phyloP scores from a whole-genome alignment of 2,888 invertebrate genomes.

The Anagyrus pseudococci region DNA sequence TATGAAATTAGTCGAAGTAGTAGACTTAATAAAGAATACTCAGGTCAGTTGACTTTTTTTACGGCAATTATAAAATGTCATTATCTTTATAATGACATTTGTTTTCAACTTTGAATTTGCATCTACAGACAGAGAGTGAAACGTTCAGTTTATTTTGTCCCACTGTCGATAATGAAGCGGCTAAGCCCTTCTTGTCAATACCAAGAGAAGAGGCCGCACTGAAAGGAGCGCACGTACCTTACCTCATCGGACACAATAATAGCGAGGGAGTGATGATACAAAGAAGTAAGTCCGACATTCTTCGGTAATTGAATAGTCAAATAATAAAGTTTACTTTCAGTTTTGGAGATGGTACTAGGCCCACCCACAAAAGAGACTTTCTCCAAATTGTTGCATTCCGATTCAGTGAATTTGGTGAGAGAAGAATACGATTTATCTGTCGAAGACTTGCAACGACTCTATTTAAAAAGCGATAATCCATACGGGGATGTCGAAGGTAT shows the following conservation, averaged over 20 bases:
- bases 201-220: not conserved
- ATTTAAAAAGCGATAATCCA: slow-evolving; percentile 44
- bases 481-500: slow-evolving; percentile 30
- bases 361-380: too few species aligned
- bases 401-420: too few species aligned
- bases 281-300: not conserved
- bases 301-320: too few species aligned
- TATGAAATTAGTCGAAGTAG: not conserved
- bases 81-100: too few species aligned
- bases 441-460: slow-evolving; percentile 43
- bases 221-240: slow-evolving; percentile 12
- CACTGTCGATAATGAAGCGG: slow-evolving; percentile 6
- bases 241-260: slow-evolving; percentile 8
- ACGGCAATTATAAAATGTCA: too few species aligned
- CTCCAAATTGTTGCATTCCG: too few species aligned
- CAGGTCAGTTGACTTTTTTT: not conserved
- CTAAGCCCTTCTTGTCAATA: slow-evolving; percentile 14
- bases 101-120: too few species aligned
- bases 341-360: too few species aligned
- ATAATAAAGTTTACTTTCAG: too few species aligned
- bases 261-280: slow-evolving; percentile 27
- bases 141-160: not conserved
- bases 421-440: slow-evolving; percentile 25
- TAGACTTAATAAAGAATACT: not conserved
- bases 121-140: too few species aligned